Percentiles rank a stretch among this genome's conserved stretches.
Conservation (phyloP, 2,113 vertebrate genomes). For the Mesembrinibis cayennensis region DNA sequence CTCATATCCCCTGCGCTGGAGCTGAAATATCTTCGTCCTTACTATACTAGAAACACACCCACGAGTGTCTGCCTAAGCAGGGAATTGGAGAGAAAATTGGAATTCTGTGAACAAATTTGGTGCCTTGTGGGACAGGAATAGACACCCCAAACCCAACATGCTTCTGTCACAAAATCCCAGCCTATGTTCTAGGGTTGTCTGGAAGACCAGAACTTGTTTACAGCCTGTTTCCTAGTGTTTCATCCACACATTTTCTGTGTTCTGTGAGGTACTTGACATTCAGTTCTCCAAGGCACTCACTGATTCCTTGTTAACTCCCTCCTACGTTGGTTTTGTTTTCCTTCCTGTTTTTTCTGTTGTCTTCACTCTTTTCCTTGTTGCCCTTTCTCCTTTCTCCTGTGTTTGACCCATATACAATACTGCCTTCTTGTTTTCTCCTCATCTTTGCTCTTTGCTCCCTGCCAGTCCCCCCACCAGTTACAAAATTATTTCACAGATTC, state of each 20-base stretch:
- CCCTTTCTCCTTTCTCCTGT: background rate
- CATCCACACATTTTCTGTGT: background rate
- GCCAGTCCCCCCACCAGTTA: background rate
- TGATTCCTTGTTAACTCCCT: background rate
- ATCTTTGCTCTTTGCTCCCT: background rate
- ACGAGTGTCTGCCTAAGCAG: conserved; percentile 59
- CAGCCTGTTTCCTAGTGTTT: background rate
- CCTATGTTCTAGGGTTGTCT: background rate
- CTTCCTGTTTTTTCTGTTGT: background rate
- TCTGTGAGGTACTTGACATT: background rate
- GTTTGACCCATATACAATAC: background rate
- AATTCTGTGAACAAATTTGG: background rate
- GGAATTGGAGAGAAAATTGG: background rate
- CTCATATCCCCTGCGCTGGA: conserved; percentile 60
- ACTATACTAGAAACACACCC: conserved; percentile 69
- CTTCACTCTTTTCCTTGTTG: background rate
- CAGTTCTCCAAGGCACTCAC: background rate
- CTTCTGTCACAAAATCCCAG: background rate
- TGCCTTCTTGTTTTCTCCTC: background rate
- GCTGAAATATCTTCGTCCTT: conserved; percentile 71
- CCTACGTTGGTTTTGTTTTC: background rate
- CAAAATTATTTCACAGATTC: background rate
- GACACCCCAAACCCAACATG: background rate
- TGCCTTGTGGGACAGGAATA: background rate
- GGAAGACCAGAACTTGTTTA: background rate